Percentiles rank a stretch among this genome's conserved stretches.
Evolutionary conservation across 2,888 invertebrate species (phyloP).

Genomic region (Cenopis cana): DNA sequence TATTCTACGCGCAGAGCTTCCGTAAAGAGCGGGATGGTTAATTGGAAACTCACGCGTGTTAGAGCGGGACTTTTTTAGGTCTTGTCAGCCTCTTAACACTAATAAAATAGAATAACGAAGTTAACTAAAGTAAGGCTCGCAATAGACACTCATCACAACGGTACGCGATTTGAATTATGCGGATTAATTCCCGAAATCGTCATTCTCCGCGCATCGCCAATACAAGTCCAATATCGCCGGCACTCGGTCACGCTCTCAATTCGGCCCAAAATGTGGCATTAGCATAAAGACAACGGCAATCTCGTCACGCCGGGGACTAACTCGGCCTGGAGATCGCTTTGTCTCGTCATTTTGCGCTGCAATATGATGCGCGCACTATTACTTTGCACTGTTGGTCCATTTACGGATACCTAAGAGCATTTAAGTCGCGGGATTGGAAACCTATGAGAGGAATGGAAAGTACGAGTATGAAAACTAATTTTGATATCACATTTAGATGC

Average conservation of each 20-base stretch:
- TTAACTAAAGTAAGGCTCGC: neutral
- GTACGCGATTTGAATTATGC: neutral
- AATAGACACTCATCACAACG: neutral
- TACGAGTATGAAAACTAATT: no score
- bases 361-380: neutral
- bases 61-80: no score
- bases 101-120: neutral
- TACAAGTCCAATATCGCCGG: neutral
- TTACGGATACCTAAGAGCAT: no score
- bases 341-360: neutral
- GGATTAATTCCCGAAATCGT: neutral
- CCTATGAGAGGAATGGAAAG: no score
- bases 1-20: no score
- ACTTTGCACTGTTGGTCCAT: no score
- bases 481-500: neutral
- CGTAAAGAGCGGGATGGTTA: no score
- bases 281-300: neutral
- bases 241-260: constrained; percentile 4
- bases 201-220: neutral
- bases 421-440: no score
- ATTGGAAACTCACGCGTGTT: no score
- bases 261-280: constrained; percentile 1
- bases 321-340: neutral
- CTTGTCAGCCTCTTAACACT: no score
- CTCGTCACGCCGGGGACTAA: neutral